phyloP scores from a whole-genome alignment of 2,797 vertebrate species.

The Pelodytes ibericus region DNA sequence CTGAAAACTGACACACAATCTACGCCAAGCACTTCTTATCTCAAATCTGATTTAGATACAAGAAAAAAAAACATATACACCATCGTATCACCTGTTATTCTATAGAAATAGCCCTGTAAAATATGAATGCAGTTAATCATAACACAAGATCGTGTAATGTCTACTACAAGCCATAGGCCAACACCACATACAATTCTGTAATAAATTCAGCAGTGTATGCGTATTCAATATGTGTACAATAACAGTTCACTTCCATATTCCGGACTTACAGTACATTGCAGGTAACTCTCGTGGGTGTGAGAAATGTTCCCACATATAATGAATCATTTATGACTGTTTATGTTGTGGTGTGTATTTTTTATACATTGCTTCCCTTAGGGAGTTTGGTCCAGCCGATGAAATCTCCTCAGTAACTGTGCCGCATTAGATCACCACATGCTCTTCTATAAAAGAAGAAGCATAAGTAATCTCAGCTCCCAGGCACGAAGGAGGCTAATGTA shows the following conservation, averaged over 20 bases:
- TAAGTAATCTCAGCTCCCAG: constrained; percentile 35
- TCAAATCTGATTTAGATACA: not conserved
- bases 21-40: not conserved
- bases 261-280: not conserved
- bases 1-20: not conserved
- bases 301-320: constrained; percentile 37
- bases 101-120: too few relatives aligned
- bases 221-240: not conserved
- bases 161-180: too few relatives aligned
- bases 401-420: constrained; percentile 48
- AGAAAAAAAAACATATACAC: too few relatives aligned
- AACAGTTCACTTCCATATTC: not conserved
- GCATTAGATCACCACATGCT: constrained; percentile 46
- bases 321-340: constrained; percentile 25
- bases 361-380: constrained; percentile 34
- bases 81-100: too few relatives aligned
- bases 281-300: not conserved
- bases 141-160: too few relatives aligned
- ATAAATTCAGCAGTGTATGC: too few relatives aligned
- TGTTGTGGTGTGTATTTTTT: constrained; percentile 34
- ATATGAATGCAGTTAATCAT: too few relatives aligned
- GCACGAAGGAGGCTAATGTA: constrained; percentile 22
- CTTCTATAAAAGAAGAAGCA: constrained; percentile 43
- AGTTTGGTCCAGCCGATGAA: constrained; percentile 25
- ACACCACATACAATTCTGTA: too few relatives aligned